Conservation (phyloP, 2,113 vertebrate genomes). For the Leptodactylus fuscus region DNA sequence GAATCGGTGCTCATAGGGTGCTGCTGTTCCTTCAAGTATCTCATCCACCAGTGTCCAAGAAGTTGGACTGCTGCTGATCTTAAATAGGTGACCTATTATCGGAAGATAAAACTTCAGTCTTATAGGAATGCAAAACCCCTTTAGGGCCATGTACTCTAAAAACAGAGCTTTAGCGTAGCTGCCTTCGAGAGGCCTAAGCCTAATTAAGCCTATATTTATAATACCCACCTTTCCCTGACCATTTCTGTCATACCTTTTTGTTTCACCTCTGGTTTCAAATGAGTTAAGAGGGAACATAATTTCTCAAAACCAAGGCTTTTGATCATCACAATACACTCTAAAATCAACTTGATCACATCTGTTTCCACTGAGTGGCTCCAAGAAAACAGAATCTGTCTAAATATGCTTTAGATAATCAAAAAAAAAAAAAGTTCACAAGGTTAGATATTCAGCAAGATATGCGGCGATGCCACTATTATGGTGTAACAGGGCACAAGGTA, state of each 20-base stretch:
- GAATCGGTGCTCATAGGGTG: too few relatives aligned
- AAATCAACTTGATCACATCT: constrained; percentile 60
- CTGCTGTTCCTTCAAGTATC: too few relatives aligned
- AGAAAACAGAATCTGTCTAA: constrained; percentile 55
- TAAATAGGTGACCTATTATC: too few relatives aligned
- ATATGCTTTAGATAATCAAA: constrained; percentile 57
- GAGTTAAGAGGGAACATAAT: constrained; percentile 49
- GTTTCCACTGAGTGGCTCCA: constrained; percentile 57
- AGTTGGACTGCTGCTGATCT: too few relatives aligned
- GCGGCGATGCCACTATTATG: constrained; percentile 54
- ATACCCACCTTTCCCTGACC: constrained; percentile 12
- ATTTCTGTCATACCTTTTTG: constrained; percentile 10
- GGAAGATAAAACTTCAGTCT: too few relatives aligned
- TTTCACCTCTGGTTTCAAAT: constrained; percentile 28
- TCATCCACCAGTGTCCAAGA: too few relatives aligned
- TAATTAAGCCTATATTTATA: background rate
- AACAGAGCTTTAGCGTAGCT: background rate
- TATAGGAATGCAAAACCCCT: too few relatives aligned
- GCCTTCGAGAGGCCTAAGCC: too few relatives aligned
- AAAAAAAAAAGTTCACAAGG: constrained; percentile 56
- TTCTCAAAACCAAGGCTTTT: constrained; percentile 50
- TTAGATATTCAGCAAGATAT: constrained; percentile 59
- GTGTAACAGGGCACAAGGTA: constrained; percentile 57
- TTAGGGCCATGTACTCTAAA: too few relatives aligned
- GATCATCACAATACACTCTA: constrained; percentile 54